Conservation (phyloP, 2,888 invertebrate genomes). For the Dusona sp. region DNA sequence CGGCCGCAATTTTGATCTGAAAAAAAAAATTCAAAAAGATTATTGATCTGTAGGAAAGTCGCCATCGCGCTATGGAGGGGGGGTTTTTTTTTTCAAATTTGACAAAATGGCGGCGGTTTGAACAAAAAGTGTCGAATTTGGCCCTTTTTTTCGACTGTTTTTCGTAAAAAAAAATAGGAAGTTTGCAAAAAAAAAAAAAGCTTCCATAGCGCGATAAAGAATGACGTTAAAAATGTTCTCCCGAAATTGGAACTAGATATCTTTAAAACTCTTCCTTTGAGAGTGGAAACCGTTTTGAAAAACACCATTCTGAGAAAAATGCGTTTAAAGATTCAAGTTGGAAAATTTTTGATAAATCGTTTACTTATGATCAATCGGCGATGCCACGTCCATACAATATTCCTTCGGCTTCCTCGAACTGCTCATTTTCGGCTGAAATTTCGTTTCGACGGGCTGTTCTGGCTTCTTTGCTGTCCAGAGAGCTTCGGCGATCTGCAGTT, state of each 20-base stretch:
- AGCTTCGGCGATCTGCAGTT: too few species aligned
- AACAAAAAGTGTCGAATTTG: too few species aligned
- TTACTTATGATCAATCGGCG: too few species aligned
- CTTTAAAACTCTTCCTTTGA: constrained; percentile 1
- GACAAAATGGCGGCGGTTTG: constrained; percentile 13
- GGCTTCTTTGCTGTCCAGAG: too few species aligned
- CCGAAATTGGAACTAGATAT: neutral
- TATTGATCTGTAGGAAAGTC: constrained; percentile 28
- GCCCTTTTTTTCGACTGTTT: too few species aligned
- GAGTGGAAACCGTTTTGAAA: neutral
- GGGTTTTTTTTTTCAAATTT: constrained; percentile 14
- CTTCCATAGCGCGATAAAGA: too few species aligned
- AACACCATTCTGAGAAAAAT: neutral
- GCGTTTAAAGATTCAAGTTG: neutral
- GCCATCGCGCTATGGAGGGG: constrained; percentile 1
- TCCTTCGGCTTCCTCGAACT: too few species aligned
- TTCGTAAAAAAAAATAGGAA: neutral
- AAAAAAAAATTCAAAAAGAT: constrained; percentile 40
- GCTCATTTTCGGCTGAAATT: too few species aligned
- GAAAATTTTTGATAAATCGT: too few species aligned
- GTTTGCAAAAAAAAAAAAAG: neutral
- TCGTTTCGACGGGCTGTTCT: too few species aligned
- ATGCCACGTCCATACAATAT: too few species aligned
- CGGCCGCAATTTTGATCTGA: constrained; percentile 32
- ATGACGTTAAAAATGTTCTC: neutral